Evolutionary conservation across 2,797 vertebrate genomes (phyloP).

Genomic region (Selene dorsalis): DNA sequence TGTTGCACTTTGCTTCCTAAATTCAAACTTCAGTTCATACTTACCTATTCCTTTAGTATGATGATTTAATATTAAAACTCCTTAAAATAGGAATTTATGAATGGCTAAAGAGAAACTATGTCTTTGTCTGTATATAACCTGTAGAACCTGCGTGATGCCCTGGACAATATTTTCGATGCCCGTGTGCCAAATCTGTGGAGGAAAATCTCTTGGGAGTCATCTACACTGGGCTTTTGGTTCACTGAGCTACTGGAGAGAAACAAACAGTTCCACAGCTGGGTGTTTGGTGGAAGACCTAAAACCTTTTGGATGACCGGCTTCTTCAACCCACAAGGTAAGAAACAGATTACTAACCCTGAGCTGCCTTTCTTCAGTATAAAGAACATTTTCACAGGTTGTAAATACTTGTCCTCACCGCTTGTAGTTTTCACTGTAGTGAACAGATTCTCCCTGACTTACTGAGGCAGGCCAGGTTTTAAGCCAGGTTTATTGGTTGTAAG

Average conservation of each 20-base stretch:
- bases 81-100: neutral
- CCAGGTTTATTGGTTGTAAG: neutral
- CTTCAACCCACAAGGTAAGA: slow-evolving; percentile 90
- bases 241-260: slow-evolving; percentile 90
- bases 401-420: neutral
- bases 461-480: neutral
- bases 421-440: neutral
- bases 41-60: neutral
- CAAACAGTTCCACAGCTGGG: slow-evolving; percentile 85
- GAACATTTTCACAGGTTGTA: neutral
- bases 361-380: neutral
- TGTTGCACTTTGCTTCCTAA: neutral
- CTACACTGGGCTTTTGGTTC: slow-evolving; percentile 91
- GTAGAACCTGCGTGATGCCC: slow-evolving; percentile 84
- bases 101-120: neutral
- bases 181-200: slow-evolving; percentile 88
- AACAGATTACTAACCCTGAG: neutral
- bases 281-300: slow-evolving; percentile 86
- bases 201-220: slow-evolving; percentile 90
- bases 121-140: slow-evolving; percentile 4
- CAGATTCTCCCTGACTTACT: neutral
- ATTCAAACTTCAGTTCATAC: neutral
- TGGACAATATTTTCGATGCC: slow-evolving; percentile 90
- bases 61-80: neutral
- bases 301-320: slow-evolving; percentile 92